A percentile compares a stretch with the other conserved stretches of the same genome.
Conservation (phyloP, 2,888 invertebrate species). For the Drosophila paramelanica region DNA sequence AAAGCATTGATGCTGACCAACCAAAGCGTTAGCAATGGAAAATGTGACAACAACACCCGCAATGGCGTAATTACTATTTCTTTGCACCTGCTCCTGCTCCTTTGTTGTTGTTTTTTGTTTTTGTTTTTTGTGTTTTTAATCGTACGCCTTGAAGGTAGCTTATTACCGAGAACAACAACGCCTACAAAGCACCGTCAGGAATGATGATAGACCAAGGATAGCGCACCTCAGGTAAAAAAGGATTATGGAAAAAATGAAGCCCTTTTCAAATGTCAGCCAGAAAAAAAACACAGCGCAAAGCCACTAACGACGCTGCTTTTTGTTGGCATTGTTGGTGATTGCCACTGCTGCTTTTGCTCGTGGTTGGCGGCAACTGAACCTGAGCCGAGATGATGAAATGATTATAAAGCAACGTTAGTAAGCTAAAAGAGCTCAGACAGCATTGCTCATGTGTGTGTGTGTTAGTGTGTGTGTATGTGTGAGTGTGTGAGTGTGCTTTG, state of each 20-base stretch:
- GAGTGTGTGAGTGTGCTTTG: conserved; percentile 43
- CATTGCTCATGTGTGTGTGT: background rate
- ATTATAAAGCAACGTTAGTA: conserved; percentile 72
- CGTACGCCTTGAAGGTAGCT: conserved; percentile 53
- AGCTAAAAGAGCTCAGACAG: conserved; percentile 40
- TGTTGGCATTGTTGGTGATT: conserved; percentile 61
- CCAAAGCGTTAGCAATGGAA: conserved; percentile 9
- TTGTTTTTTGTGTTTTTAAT: conserved; percentile 36
- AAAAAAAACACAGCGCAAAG: conserved; percentile 51
- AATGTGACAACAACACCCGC: conserved; percentile 28
- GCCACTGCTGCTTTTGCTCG: conserved; percentile 26
- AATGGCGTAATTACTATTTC: conserved; percentile 42
- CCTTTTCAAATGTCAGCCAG: conserved; percentile 39
- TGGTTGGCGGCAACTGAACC: conserved; percentile 27
- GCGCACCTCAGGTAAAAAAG: conserved; percentile 17
- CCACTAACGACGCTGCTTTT: conserved; percentile 72
- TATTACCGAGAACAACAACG: conserved; percentile 52
- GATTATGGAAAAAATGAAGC: conserved; percentile 29
- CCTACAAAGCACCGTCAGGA: conserved; percentile 33
- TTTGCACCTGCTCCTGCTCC: conserved; percentile 2
- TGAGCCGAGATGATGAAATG: conserved; percentile 52
- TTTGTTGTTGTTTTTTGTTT: background rate
- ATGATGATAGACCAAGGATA: conserved; percentile 11
- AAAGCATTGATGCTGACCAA: conserved; percentile 22
- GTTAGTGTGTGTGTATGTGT: background rate